Evolutionary conservation across 2,113 vertebrate genomes (phyloP).

Genomic region (Thryonomys swinderianus): DNA sequence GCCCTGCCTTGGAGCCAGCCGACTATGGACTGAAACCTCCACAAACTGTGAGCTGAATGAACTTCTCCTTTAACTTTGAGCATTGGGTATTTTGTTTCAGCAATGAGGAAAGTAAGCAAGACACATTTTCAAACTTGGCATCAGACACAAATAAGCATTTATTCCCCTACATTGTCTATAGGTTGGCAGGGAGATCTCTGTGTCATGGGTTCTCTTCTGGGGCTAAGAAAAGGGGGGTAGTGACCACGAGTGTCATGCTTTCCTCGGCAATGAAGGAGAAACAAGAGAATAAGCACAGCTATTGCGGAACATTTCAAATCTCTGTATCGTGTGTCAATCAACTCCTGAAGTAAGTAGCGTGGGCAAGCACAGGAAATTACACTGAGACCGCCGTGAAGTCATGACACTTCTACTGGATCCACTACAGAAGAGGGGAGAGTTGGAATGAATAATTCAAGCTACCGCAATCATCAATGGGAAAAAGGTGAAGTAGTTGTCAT

Average conservation of each 20-base stretch:
- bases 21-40: background rate
- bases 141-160: slow-evolving; percentile 13
- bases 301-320: background rate
- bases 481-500: background rate
- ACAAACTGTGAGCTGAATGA: background rate
- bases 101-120: background rate
- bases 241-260: background rate
- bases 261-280: background rate
- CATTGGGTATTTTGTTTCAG: background rate
- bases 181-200: background rate
- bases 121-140: background rate
- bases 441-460: background rate
- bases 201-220: too few species aligned
- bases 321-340: background rate
- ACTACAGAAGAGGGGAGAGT: background rate
- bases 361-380: background rate
- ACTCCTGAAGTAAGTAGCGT: background rate
- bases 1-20: background rate
- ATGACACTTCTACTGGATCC: background rate
- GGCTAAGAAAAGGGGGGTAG: background rate
- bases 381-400: background rate
- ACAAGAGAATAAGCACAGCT: background rate
- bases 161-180: background rate
- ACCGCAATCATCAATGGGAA: background rate
- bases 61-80: background rate